Evolutionary conservation across 2,113 vertebrate species (phyloP).

Genomic region (Malurus alboscapulatus): DNA sequence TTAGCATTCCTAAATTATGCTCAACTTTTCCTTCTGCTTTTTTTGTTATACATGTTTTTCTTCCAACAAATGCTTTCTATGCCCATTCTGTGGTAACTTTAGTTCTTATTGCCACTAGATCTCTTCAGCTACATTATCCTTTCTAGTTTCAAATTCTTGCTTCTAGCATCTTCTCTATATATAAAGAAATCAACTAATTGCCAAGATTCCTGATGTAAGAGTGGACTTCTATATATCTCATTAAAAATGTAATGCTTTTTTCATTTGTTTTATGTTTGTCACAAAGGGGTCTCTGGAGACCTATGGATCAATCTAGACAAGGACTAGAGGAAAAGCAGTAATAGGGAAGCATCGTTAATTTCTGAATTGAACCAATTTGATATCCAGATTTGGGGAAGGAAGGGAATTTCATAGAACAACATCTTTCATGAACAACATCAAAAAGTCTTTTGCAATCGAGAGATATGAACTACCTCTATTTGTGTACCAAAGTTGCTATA

Average conservation of each 20-base stretch:
- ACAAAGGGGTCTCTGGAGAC: not conserved
- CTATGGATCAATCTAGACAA: not conserved
- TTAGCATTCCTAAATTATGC: not conserved
- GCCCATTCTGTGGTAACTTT: not conserved
- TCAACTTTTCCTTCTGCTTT: not conserved
- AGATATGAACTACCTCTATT: not conserved
- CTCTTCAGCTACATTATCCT: not conserved
- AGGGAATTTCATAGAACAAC: not conserved
- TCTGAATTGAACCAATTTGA: not conserved
- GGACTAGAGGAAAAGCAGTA: not conserved
- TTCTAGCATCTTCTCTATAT: not conserved
- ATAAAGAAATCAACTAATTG: not conserved
- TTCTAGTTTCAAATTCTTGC: not conserved
- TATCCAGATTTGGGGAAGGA: not conserved
- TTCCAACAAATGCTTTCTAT: not conserved
- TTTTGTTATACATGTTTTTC: not conserved
- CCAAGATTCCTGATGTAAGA: not conserved
- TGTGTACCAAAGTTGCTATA: not conserved
- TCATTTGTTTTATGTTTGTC: accelerated
- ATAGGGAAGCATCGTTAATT: not conserved
- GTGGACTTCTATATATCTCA: not conserved
- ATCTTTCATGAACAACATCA: not conserved
- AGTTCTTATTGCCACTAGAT: not conserved
- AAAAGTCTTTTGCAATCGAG: not conserved
- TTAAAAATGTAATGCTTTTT: not conserved